phyloP scores from a whole-genome alignment of 2,113 vertebrate species.

The Sarotherodon lohbergeri region DNA sequence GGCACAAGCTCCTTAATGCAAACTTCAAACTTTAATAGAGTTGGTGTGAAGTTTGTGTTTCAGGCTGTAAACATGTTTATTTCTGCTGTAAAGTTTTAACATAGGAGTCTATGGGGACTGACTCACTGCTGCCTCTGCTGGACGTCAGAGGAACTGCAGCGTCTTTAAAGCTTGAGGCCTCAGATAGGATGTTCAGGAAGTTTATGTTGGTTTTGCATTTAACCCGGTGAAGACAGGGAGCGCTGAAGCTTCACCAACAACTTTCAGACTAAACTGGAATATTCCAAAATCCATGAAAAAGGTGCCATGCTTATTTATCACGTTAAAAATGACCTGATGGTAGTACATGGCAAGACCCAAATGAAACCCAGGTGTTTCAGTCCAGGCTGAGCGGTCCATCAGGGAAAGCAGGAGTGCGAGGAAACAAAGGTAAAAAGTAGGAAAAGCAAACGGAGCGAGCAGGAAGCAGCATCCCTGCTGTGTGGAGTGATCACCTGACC shows the following conservation, averaged over 20 bases:
- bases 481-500: background rate
- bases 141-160: background rate
- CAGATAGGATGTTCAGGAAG: background rate
- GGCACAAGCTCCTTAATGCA: background rate
- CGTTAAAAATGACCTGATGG: background rate
- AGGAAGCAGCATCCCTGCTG: background rate
- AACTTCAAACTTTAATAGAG: background rate
- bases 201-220: background rate
- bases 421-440: background rate
- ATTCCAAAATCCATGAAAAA: background rate
- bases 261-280: background rate
- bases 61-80: background rate
- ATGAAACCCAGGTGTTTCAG: background rate
- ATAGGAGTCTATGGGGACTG: background rate
- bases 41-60: background rate
- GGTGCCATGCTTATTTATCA: background rate
- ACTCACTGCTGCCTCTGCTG: background rate
- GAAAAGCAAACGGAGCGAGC: background rate
- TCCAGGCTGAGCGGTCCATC: background rate
- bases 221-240: background rate
- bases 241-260: background rate
- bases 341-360: background rate
- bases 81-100: background rate
- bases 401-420: background rate
- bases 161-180: fast-evolving